Percentiles rank a stretch among this genome's conserved stretches.
These are phyloP conservation scores for Atlantisia rogersi DNA, from an alignment of 2,113 vertebrate species.

Conservation along the genomic window DNA sequence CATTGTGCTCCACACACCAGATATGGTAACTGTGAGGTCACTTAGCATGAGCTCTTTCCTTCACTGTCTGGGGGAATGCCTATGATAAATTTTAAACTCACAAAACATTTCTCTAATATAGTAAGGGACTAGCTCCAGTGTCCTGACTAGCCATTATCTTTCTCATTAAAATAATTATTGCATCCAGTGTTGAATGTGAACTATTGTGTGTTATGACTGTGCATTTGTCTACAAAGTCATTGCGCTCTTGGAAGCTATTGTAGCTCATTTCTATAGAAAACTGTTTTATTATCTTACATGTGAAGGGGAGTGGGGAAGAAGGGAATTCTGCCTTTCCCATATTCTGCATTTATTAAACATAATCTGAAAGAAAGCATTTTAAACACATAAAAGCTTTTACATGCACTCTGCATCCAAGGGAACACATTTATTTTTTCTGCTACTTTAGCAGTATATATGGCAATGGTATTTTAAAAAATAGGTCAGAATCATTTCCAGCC, in stretches of 20 bases:
- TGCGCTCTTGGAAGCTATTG: conserved; percentile 53
- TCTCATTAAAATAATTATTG: conserved; percentile 69
- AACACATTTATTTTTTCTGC: conserved; percentile 35
- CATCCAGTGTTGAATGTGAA: conserved; percentile 8
- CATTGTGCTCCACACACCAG: not conserved
- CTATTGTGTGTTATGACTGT: conserved; percentile 52
- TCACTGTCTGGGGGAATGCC: not conserved
- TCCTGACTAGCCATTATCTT: conserved; percentile 49
- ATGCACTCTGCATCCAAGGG: conserved; percentile 53
- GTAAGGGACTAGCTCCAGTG: conserved; percentile 10
- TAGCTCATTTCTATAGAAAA: conserved; percentile 54
- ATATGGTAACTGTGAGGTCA: not conserved
- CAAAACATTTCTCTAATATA: conserved; percentile 39
- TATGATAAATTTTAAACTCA: conserved; percentile 29
- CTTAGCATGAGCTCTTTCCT: not conserved
- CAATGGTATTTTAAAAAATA: conserved; percentile 25
- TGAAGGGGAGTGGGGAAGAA: conserved; percentile 31
- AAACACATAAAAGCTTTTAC: conserved; percentile 55
- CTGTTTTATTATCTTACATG: conserved; percentile 40
- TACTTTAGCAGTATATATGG: conserved; percentile 18
- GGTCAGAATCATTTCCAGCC: conserved; percentile 36
- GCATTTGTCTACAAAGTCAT: conserved; percentile 62
- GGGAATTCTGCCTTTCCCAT: conserved; percentile 51
- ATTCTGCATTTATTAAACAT: conserved; percentile 55
- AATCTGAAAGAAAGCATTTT: conserved; percentile 39